Percentiles rank a stretch among this genome's conserved stretches.
phyloP scores from a whole-genome alignment of 2,888 invertebrate species.

The Octodonta nipae region DNA sequence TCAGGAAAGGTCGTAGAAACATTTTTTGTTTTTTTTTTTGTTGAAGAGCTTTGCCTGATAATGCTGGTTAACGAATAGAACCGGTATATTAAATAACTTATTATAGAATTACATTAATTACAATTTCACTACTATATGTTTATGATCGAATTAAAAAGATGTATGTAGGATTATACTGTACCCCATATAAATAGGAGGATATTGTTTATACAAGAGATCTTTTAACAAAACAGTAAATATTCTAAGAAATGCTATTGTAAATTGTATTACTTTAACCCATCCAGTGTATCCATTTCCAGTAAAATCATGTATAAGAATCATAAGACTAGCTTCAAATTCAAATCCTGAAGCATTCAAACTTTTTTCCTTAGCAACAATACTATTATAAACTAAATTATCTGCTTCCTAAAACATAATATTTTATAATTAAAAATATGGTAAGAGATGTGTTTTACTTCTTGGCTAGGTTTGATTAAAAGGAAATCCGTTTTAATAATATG shows the following conservation, averaged over 20 bases:
- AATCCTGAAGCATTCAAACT: slow-evolving; percentile 25
- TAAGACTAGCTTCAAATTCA: slow-evolving; percentile 19
- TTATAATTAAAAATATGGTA: not conserved
- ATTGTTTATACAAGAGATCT: too few species aligned
- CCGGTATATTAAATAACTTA: too few species aligned
- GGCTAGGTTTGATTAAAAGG: slow-evolving; percentile 23
- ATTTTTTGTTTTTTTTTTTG: too few species aligned
- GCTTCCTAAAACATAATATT: slow-evolving; percentile 2
- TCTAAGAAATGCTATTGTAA: not conserved
- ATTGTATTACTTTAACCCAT: slow-evolving; percentile 31
- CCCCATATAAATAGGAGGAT: too few species aligned
- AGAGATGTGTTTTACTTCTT: slow-evolving; percentile 8
- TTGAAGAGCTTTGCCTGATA: too few species aligned
- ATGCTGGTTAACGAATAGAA: too few species aligned
- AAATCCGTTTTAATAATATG: slow-evolving; percentile 34
- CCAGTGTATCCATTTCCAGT: slow-evolving; percentile 35
- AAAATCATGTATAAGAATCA: slow-evolving; percentile 35
- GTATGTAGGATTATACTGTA: too few species aligned
- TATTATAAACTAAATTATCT: slow-evolving; percentile 12
- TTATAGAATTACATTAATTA: too few species aligned
- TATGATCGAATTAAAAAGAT: too few species aligned
- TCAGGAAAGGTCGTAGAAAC: too few species aligned
- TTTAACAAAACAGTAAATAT: too few species aligned
- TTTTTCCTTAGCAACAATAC: slow-evolving; percentile 9
- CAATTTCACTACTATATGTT: too few species aligned